phyloP scores from a whole-genome alignment of 1,140 invertebrate species.

The Acromyrmex echinatior region DNA sequence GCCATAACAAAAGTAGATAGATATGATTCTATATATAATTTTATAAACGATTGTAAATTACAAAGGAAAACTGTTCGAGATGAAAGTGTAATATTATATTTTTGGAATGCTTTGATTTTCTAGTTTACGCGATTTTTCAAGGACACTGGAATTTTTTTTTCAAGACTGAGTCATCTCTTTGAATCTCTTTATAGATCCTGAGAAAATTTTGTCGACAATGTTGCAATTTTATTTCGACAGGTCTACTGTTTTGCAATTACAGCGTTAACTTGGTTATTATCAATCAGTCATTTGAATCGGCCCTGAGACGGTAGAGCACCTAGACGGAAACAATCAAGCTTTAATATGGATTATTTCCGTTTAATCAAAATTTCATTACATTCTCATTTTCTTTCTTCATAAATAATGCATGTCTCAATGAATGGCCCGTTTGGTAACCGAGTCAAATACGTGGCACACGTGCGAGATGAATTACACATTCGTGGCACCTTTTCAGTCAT shows the following conservation, averaged over 20 bases:
- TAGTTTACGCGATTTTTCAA: background rate
- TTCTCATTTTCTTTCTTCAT: background rate
- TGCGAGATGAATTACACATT: slow-evolving; percentile 31
- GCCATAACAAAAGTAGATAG: background rate
- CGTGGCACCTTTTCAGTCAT: slow-evolving; percentile 27
- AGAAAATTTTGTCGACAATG: slow-evolving; percentile 20
- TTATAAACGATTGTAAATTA: background rate
- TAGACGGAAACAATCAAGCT: background rate
- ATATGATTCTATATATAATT: background rate
- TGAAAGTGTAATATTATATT: background rate
- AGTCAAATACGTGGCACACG: background rate
- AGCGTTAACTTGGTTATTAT: background rate
- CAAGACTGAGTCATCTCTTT: background rate
- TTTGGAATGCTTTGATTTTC: background rate
- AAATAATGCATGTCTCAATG: slow-evolving; percentile 15
- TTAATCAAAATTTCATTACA: slow-evolving; percentile 2
- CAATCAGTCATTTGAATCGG: background rate
- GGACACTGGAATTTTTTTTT: background rate
- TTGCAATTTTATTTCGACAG: background rate
- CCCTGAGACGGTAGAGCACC: background rate
- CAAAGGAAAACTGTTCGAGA: background rate
- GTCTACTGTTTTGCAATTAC: background rate
- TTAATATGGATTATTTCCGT: slow-evolving; percentile 19
- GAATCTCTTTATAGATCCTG: background rate
- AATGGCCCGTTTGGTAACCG: background rate